phyloP scores from a whole-genome alignment of 2,797 vertebrate genomes.

The Sternarchorhynchus goeldii region DNA sequence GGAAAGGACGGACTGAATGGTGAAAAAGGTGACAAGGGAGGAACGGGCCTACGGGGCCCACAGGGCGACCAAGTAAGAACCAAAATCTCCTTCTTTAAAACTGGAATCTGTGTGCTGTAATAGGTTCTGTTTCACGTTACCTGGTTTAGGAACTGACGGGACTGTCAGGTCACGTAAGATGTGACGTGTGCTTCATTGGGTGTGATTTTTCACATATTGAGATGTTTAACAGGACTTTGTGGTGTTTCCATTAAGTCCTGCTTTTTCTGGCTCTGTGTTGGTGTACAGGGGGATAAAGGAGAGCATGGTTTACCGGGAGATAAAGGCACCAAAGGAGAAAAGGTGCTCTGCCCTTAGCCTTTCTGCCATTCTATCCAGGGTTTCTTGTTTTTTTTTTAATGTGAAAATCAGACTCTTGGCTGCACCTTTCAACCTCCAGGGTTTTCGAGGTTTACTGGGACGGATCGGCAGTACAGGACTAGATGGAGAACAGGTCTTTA shows the following conservation, averaged over 20 bases:
- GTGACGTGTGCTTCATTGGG: neutral
- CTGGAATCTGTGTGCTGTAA: no score
- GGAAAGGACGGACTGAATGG: slow-evolving; percentile 81
- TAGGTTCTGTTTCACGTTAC: no score
- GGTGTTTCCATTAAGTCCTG: no score
- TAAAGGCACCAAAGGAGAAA: slow-evolving; percentile 77
- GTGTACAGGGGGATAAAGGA: slow-evolving; percentile 78
- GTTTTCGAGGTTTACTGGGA: slow-evolving; percentile 81
- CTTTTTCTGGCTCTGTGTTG: slow-evolving; percentile 2
- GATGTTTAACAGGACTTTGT: no score
- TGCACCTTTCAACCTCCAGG: slow-evolving; percentile 67
- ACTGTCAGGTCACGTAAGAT: no score
- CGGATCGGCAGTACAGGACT: slow-evolving; percentile 71
- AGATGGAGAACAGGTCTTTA: slow-evolving; percentile 78
- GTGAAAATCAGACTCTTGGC: neutral
- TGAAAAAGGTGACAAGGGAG: slow-evolving; percentile 82
- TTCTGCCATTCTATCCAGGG: neutral
- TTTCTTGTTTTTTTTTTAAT: neutral
- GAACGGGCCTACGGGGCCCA: slow-evolving; percentile 78
- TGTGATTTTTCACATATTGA: no score
- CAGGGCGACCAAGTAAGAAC: slow-evolving; percentile 77
- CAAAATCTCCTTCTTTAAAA: neutral
- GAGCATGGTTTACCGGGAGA: slow-evolving; percentile 77
- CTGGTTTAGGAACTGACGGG: no score
- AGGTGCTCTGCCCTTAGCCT: slow-evolving; percentile 67